Evolutionary conservation across 2,888 invertebrate species (phyloP), one percentile per base, ranked within the genome.

Genomic region (Apamea sordens): DNA sequence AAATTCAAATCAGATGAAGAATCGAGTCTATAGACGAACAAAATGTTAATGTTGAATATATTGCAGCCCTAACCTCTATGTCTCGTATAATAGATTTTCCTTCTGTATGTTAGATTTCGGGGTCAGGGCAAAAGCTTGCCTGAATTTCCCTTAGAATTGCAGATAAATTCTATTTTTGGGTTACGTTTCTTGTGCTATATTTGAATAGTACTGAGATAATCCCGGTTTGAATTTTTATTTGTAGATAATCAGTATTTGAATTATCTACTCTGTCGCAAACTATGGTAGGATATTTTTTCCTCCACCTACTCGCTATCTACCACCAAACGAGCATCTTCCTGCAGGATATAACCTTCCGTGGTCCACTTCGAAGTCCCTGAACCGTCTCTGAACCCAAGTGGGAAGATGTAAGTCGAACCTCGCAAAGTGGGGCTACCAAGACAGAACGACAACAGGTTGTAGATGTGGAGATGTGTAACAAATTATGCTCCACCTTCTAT

Each of bases 11-110:
- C 41, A 59, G 67, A 80, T 73, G 67, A 74, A 61, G 53, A 79
- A 73, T 71, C 59, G 15, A 41, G 28, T 67, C 50, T 65, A 64
- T 21, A 77, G 41, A 56, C 64, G 73, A 68, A 72, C 74, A 67
- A 82, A 78, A 87, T 78, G 68, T 76, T 70, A 85, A 86, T 87
- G 82, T 76, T 78, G 67, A 77, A 72, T 86, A 86, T 73, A 82
- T 84, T 78, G 63, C 63, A 61, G 59, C 21, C 15, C 10, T 77
- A 76, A 44, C 86, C 75, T 79, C 61, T 7, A 85, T 86, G 84
- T 74, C 65, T 88, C 61, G 75, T 73, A 74, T 71, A 83, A 86
- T 83, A 77, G 73, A 83, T 75, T 79, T 83, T 73, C 68, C 44
- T 74, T 79, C 71, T 81, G 61, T 71, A 59, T 61, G 68, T 75